A percentile compares a stretch with the other conserved stretches of the same genome.
These are phyloP conservation scores for Agapornis roseicollis DNA, from an alignment of 2,113 vertebrate genomes.

Conservation along the genomic window DNA sequence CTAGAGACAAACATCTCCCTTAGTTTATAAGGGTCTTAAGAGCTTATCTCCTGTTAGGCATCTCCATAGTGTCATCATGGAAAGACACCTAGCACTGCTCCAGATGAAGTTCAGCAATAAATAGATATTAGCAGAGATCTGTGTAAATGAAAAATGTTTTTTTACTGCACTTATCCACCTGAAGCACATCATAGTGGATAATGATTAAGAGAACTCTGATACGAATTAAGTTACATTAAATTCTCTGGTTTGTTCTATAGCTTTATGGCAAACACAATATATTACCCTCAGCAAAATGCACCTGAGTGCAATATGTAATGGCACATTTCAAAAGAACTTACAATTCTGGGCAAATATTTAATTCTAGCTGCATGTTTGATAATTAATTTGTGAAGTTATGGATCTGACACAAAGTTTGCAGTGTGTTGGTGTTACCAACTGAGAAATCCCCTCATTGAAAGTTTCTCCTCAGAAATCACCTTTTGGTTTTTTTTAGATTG, in stretches of 20 bases:
- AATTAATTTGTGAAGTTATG: not conserved
- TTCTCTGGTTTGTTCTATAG: not conserved
- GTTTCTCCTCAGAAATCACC: not conserved
- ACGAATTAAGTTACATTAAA: not conserved
- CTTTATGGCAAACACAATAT: not conserved
- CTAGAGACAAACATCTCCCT: not conserved
- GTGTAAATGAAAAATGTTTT: not conserved
- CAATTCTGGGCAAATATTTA: slow-evolving; percentile 7
- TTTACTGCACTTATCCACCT: not conserved
- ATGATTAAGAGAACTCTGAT: not conserved
- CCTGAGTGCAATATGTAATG: not conserved
- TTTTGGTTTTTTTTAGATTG: not conserved
- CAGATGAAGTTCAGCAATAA: not conserved
- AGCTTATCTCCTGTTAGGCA: not conserved
- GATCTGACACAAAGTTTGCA: not conserved
- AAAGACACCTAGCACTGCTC: not conserved
- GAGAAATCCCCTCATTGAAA: not conserved
- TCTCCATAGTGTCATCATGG: rapidly evolving
- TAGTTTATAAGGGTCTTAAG: not conserved
- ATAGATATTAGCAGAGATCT: not conserved
- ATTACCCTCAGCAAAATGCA: not conserved
- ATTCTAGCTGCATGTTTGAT: not conserved
- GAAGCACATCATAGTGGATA: not conserved
- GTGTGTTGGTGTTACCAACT: not conserved
- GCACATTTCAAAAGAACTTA: not conserved